These are phyloP conservation scores for Paramisgurnus dabryanus DNA, from an alignment of 2,113 vertebrate species.

Conservation along the genomic window DNA sequence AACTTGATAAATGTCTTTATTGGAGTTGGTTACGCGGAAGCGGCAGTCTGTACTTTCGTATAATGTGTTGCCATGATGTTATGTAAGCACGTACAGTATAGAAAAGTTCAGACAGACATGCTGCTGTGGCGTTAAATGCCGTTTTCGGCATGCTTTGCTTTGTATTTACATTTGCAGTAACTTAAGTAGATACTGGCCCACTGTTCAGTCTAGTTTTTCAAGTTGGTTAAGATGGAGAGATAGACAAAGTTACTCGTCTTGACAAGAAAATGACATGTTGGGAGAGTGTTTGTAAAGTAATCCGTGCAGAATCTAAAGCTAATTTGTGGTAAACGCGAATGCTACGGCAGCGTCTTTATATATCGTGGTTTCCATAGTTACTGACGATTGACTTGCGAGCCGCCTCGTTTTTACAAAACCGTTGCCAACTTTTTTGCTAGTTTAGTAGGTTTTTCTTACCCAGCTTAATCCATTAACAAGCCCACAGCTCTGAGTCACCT, in stretches of 20 bases:
- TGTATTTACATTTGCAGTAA: not conserved
- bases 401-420: not conserved
- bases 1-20: not conserved
- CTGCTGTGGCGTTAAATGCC: not conserved
- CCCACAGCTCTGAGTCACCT: not conserved
- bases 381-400: not conserved
- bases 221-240: slow-evolving; percentile 7
- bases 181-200: not conserved
- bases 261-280: not conserved
- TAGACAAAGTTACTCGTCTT: not conserved
- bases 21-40: not conserved
- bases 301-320: not conserved
- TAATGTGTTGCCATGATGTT: not conserved
- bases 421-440: not conserved
- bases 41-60: slow-evolving; percentile 10
- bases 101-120: not conserved
- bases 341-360: not conserved
- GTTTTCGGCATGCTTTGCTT: not conserved
- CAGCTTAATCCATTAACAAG: not conserved
- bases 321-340: not conserved
- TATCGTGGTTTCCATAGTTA: slow-evolving; percentile 31
- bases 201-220: slow-evolving; percentile 22
- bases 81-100: slow-evolving; percentile 6
- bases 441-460: no score
- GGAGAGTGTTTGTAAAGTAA: not conserved